phyloP scores from a whole-genome alignment of 2,113 vertebrate species.

The Epinephelus fuscoguttatus region DNA sequence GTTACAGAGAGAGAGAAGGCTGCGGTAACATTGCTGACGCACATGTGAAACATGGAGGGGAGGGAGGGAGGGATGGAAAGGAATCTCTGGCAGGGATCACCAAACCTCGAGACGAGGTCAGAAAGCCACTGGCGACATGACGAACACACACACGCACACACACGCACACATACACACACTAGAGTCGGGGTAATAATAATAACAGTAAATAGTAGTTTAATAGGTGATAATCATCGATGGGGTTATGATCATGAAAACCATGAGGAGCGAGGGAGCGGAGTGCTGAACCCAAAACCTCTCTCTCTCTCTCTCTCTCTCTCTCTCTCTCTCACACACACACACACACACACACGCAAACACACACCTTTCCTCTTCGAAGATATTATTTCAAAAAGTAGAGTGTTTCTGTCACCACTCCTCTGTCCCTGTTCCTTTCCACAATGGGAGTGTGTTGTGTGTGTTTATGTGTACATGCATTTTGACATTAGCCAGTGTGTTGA shows the following conservation, averaged over 20 bases:
- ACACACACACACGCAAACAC: slow-evolving; percentile 15
- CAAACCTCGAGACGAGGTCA: slow-evolving; percentile 84
- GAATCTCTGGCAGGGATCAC: slow-evolving; percentile 77
- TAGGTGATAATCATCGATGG: slow-evolving; percentile 70
- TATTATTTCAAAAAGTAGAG: slow-evolving; percentile 16
- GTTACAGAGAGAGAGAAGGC: slow-evolving; percentile 26
- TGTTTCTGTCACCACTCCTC: slow-evolving; percentile 6
- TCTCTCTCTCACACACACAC: slow-evolving; percentile 9
- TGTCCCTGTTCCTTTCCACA: neutral
- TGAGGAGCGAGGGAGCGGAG: slow-evolving; percentile 17
- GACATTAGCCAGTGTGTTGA: slow-evolving; percentile 34
- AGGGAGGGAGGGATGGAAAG: slow-evolving; percentile 75
- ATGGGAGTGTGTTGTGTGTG: neutral
- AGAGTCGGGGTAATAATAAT: slow-evolving; percentile 44
- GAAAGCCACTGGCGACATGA: slow-evolving; percentile 83
- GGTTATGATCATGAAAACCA: slow-evolving; percentile 51
- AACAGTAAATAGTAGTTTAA: slow-evolving; percentile 66
- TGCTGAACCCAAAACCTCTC: slow-evolving; percentile 3
- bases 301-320: neutral
- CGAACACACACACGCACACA: slow-evolving; percentile 45
- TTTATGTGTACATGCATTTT: neutral
- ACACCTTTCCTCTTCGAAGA: slow-evolving; percentile 6
- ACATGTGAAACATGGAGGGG: slow-evolving; percentile 76
- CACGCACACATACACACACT: slow-evolving; percentile 35
- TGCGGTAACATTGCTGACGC: slow-evolving; percentile 82